Conservation (phyloP, 2,797 vertebrate species). For the Phyllotis vaccarum region DNA sequence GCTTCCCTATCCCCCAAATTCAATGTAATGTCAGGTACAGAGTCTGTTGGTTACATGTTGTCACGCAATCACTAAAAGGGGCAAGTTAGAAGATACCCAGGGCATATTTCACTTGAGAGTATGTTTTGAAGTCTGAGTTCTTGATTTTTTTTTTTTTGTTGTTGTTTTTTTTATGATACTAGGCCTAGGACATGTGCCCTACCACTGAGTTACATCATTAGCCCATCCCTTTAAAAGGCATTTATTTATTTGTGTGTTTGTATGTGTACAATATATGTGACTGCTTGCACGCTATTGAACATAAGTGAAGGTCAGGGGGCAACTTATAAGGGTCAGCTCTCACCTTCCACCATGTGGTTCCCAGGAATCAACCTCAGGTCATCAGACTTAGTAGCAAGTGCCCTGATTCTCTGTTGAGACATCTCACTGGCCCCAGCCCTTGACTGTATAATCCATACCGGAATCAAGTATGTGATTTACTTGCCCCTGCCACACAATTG, state of each 20-base stretch:
- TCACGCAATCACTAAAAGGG: not conserved
- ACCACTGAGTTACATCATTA: not conserved
- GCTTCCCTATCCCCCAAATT: not conserved
- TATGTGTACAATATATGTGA: not conserved
- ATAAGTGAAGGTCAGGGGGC: not conserved
- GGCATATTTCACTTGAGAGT: not conserved
- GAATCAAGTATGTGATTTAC: not conserved
- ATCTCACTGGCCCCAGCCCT: not conserved
- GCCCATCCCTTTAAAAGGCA: not conserved
- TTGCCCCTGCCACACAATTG: not conserved
- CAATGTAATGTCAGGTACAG: not conserved
- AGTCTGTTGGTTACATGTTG: not conserved
- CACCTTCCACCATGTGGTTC: not conserved
- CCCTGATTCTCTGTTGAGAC: not conserved
- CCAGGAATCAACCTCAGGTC: not conserved
- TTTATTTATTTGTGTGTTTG: not conserved
- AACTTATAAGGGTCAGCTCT: not conserved
- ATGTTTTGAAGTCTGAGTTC: not conserved
- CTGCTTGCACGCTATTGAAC: not conserved
- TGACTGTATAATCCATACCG: not conserved
- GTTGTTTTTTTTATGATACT: not conserved
- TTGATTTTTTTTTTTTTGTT: not conserved
- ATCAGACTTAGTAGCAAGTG: not conserved
- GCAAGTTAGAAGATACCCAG: not conserved
- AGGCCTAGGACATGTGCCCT: not conserved